Percentiles rank a stretch among this genome's conserved stretches.
Conservation (phyloP, 2,888 invertebrate species). For the Drosophila merina region DNA sequence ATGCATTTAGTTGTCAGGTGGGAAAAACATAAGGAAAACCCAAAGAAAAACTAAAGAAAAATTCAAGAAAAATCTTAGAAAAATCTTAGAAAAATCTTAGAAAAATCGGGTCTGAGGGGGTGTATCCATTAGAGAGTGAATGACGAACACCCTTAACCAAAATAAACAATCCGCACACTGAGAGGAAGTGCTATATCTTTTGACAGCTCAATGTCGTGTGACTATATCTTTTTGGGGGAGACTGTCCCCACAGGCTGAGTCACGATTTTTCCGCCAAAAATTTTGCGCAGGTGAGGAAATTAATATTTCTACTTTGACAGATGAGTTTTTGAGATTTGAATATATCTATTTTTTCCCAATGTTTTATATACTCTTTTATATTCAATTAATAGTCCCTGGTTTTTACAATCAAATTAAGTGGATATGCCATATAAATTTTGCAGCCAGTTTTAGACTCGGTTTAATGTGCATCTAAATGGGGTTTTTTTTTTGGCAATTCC, state of each 20-base stretch:
- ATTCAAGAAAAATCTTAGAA: constrained; percentile 3
- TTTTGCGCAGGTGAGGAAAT: constrained; percentile 10
- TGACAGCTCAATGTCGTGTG: constrained; percentile 43
- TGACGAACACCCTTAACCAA: constrained; percentile 35
- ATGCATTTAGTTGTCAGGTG: constrained; percentile 64
- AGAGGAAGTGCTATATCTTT: constrained; percentile 14
- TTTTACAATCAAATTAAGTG: background rate
- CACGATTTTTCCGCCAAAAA: constrained; percentile 5
- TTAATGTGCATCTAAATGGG: constrained; percentile 2
- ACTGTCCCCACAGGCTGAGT: background rate
- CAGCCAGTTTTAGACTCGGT: background rate
- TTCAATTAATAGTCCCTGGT: background rate
- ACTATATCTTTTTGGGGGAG: constrained; percentile 8
- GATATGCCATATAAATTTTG: background rate
- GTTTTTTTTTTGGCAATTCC: constrained; percentile 9
- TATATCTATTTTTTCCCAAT: background rate
- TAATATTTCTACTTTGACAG: background rate
- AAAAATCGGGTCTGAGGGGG: constrained; percentile 11
- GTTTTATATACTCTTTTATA: background rate
- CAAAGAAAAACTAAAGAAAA: background rate
- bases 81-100: background rate
- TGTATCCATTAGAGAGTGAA: constrained; percentile 55
- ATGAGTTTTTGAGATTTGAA: background rate
- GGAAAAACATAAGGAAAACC: constrained; percentile 26
- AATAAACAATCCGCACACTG: constrained; percentile 13